These are phyloP conservation scores for Hedya salicella DNA, from an alignment of 2,888 invertebrate genomes.

Conservation along the genomic window DNA sequence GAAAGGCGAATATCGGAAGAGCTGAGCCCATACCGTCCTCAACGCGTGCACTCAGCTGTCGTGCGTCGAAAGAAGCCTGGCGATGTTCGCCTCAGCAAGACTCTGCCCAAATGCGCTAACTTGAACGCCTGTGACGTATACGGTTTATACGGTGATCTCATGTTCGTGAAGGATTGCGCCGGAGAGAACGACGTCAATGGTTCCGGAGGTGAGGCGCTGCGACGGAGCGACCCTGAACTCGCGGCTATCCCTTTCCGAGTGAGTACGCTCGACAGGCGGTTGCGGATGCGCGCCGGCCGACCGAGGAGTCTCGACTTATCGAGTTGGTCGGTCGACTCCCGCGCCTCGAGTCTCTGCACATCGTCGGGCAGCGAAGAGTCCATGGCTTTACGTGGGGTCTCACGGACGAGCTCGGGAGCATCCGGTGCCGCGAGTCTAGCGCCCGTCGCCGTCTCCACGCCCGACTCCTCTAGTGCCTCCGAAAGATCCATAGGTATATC, in stretches of 20 bases:
- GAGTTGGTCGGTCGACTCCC: constrained; percentile 95
- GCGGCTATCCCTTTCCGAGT: constrained; percentile 93
- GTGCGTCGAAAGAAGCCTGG: constrained; percentile 77
- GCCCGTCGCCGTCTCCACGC: constrained; percentile 80
- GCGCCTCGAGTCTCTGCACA: constrained; percentile 91
- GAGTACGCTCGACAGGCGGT: constrained; percentile 91
- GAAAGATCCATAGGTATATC: constrained; percentile 62
- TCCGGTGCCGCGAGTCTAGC: constrained; percentile 86
- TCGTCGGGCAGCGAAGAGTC: constrained; percentile 95
- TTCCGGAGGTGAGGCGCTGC: constrained; percentile 89
- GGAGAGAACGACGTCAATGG: constrained; percentile 90
- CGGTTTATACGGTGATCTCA: constrained; percentile 94
- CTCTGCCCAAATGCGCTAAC: constrained; percentile 90
- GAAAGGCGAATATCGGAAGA: constrained; percentile 88
- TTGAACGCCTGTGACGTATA: constrained; percentile 93
- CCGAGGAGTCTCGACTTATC: constrained; percentile 93
- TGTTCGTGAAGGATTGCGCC: constrained; percentile 95
- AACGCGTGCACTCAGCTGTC: constrained; percentile 76
- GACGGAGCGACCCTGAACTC: constrained; percentile 93
- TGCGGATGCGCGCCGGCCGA: constrained; percentile 92
- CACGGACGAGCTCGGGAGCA: constrained; percentile 90
- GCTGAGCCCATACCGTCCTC: constrained; percentile 73
- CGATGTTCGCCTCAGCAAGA: constrained; percentile 89
- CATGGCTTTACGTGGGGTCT: constrained; percentile 89
- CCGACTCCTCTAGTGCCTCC: constrained; percentile 74